Evolutionary conservation across 2,113 vertebrate genomes (phyloP).

Genomic region (Crotalus tigris): DNA sequence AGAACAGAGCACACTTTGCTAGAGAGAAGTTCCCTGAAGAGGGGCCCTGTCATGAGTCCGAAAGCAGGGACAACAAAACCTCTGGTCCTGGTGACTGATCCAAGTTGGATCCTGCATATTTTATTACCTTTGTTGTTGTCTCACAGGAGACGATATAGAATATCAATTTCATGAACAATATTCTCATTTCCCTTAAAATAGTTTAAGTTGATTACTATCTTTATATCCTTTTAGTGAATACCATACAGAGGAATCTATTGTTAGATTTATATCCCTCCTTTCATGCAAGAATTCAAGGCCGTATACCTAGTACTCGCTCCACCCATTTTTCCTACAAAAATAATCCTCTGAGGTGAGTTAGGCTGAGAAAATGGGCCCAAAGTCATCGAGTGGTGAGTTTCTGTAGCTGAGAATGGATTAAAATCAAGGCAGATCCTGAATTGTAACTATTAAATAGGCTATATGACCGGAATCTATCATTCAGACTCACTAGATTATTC

Average conservation of each 20-base stretch:
- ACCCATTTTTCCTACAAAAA: background rate
- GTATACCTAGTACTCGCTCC: background rate
- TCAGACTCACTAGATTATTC: background rate
- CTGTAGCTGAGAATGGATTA: background rate
- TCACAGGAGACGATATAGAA: background rate
- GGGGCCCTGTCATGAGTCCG: background rate
- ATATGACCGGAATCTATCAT: background rate
- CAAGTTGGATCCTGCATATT: background rate
- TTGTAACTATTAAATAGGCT: background rate
- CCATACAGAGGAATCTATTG: background rate
- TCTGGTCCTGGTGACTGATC: background rate
- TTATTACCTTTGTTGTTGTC: background rate
- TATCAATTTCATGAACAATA: background rate
- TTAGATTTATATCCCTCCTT: background rate
- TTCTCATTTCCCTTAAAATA: background rate
- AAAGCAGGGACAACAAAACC: background rate
- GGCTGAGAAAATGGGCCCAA: background rate
- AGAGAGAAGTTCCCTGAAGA: background rate
- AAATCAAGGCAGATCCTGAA: background rate
- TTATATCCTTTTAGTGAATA: background rate
- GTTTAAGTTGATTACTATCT: background rate
- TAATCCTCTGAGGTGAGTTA: background rate
- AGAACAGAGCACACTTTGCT: background rate
- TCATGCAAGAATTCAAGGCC: background rate
- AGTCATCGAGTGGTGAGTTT: background rate